phyloP scores from a whole-genome alignment of 2,113 vertebrate species.

The Lucifuga dentata region DNA sequence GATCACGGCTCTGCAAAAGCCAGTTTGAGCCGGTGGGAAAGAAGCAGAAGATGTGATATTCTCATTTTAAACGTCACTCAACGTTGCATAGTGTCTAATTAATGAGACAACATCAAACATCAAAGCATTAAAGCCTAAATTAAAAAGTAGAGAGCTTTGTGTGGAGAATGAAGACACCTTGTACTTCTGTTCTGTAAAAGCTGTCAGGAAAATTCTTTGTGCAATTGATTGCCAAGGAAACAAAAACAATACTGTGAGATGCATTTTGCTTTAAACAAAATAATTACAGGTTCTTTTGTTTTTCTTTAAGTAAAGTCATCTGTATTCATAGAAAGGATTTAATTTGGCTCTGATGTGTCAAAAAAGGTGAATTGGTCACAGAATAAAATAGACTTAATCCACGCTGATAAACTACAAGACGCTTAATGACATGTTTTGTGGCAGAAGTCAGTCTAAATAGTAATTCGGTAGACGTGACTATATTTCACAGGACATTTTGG shows the following conservation, averaged over 20 bases:
- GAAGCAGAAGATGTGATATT: no score
- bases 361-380: conserved; percentile 2
- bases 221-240: background rate
- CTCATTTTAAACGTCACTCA: no score
- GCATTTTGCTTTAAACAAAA: conserved; percentile 20
- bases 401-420: conserved; percentile 6
- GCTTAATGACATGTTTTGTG: conserved; percentile 40
- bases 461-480: background rate
- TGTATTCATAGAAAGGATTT: conserved; percentile 12
- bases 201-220: background rate
- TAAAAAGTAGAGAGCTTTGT: no score
- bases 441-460: no score
- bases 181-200: no score
- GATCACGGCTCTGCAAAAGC: no score
- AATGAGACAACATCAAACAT: no score
- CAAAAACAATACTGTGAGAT: conserved; percentile 2
- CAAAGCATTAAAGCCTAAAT: conserved; percentile 2
- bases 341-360: conserved; percentile 10
- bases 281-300: conserved; percentile 14
- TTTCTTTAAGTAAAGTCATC: conserved; percentile 10
- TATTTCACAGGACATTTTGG: conserved; percentile 9
- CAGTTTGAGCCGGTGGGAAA: no score
- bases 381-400: conserved; percentile 25
- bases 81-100: no score
- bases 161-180: no score